phyloP scores from a whole-genome alignment of 2,113 vertebrate genomes.

The Rostratula benghalensis region DNA sequence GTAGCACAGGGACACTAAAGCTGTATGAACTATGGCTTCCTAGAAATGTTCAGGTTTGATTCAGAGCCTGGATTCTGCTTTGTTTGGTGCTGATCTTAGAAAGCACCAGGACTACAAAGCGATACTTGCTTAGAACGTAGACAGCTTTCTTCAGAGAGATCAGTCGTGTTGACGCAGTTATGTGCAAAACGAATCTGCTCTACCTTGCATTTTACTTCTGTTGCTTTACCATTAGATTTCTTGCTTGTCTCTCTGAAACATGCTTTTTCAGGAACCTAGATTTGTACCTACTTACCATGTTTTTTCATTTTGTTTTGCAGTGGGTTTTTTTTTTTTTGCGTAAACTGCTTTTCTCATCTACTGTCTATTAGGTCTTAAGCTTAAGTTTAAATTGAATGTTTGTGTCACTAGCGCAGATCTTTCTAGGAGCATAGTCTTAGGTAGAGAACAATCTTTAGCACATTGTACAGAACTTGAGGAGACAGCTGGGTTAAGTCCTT shows the following conservation, averaged over 20 bases:
- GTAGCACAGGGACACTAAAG: not conserved
- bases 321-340: not conserved
- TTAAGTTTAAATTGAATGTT: not conserved
- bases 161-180: not conserved
- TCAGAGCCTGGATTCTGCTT: not conserved
- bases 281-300: not conserved
- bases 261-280: not conserved
- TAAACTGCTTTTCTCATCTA: not conserved
- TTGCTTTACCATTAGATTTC: not conserved
- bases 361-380: not conserved
- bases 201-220: not conserved
- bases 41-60: not conserved
- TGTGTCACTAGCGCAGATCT: not conserved
- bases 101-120: not conserved
- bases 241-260: not conserved
- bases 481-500: not conserved
- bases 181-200: not conserved
- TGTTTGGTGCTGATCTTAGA: not conserved
- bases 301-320: not conserved
- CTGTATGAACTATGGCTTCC: not conserved
- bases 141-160: not conserved
- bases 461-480: not conserved
- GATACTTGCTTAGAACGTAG: not conserved
- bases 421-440: not conserved
- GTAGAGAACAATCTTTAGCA: not conserved